Percentiles rank a stretch among this genome's conserved stretches.
Evolutionary conservation across 2,888 invertebrate genomes (phyloP).

Genomic region (Mylabris sibirica): DNA sequence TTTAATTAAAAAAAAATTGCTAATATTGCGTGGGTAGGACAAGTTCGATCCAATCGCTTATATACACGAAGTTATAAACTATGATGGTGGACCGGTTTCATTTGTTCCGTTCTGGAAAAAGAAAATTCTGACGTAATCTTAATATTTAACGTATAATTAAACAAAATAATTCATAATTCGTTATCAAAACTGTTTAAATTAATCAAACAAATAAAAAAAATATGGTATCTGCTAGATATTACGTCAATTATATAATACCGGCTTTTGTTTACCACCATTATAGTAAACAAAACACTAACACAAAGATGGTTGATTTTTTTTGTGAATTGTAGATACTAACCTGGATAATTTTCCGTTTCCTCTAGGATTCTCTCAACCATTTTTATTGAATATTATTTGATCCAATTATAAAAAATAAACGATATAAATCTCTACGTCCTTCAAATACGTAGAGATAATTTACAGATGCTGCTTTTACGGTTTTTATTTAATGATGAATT

Average conservation of each 20-base stretch:
- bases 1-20: neutral
- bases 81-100: slow-evolving; percentile 5
- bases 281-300: slow-evolving; percentile 3
- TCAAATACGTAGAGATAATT: neutral
- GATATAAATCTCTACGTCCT: slow-evolving; percentile 1
- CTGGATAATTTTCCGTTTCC: slow-evolving; percentile 66
- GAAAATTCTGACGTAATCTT: neutral
- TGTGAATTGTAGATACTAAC: slow-evolving; percentile 46
- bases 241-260: slow-evolving; percentile 17
- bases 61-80: neutral
- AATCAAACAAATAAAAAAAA: neutral
- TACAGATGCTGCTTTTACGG: neutral
- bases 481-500: neutral
- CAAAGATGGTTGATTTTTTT: slow-evolving; percentile 1
- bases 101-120: neutral
- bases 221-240: neutral
- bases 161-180: too few species aligned
- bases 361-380: slow-evolving; percentile 74
- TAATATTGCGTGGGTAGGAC: neutral
- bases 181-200: too few species aligned
- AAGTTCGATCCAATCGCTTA: neutral
- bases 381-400: slow-evolving; percentile 31
- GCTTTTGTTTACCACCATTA: slow-evolving; percentile 11
- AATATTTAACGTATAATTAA: neutral
- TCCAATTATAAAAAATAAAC: neutral